Base-by-base conservation (phyloP, 1,140 invertebrate species). In the Drosophila bocki region DNA sequence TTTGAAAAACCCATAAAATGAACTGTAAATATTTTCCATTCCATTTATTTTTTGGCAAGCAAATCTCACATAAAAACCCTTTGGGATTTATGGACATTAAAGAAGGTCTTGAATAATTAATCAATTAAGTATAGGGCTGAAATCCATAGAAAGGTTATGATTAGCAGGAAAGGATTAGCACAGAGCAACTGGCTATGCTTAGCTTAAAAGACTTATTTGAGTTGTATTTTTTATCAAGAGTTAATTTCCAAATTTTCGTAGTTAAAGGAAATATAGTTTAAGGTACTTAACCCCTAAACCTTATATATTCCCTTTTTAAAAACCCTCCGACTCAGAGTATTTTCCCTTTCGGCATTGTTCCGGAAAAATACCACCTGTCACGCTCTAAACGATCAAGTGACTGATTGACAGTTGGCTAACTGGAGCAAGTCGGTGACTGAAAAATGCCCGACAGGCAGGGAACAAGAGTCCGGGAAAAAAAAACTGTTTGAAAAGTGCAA, bases 331-430 rank as follows among this genome's bases (percentile, higher is more conserved):
- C 7, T 50, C 13, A 72, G 67, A 47, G 70, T 51, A 71, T 60
- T 57, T 13, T 7, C 19, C 15, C 39, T 9, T 26, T 37, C 39
- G 17, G 19, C 7, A 1, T 13, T 41, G 35, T 35, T 15, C 53
- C 5, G 17, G 7, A 42, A 42, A n/a, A 47, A 75, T 41, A 15
- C 65, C 48, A 50, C 70, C 70, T 72, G 70, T 74, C 70, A 75
- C 13, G 41, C 42, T 41, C 32, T 44, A 53, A 76, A 67, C 50
- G 72, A 77, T 76, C 71, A 75, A 76, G 72, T 76, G 17, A 58
- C 74, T 64, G 60, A 50, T 53, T 76, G 74, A 76, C 74, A 76
- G 74, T 41, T 76, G 45, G 41, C 61, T 63, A 82, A 79, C 79
- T 82, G 44, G 74, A 85, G 62, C 78, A 74, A 60, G 72, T 81